Evolutionary conservation across 2,888 invertebrate species (phyloP).

Genomic region (Rhogogaster chlorosoma): DNA sequence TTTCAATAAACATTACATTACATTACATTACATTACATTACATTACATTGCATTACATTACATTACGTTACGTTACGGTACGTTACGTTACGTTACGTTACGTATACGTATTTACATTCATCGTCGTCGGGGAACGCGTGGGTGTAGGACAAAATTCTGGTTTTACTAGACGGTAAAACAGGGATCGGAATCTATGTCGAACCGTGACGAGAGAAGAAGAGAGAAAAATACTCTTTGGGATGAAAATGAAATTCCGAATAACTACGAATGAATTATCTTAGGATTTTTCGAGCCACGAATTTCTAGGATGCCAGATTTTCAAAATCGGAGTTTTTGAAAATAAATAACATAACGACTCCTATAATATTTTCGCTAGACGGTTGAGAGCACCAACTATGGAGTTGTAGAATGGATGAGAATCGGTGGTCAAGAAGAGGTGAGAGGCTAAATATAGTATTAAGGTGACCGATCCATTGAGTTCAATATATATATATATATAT

Average conservation of each 20-base stretch:
- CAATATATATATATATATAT: no score
- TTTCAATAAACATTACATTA: constrained; percentile 23
- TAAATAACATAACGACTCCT: not conserved
- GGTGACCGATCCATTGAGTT: constrained; percentile 26
- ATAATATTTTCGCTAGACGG: not conserved
- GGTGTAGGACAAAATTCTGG: no score
- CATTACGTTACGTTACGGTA: not conserved
- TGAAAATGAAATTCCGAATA: no score
- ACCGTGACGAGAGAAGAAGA: no score
- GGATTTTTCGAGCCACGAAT: no score
- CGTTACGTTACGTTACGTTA: not conserved
- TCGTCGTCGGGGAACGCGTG: no score
- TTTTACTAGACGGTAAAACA: no score
- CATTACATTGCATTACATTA: not conserved
- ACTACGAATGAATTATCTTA: no score
- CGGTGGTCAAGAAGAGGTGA: constrained; percentile 1
- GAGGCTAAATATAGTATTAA: constrained; percentile 43
- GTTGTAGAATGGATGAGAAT: not conserved
- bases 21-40: not conserved
- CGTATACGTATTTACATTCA: no score
- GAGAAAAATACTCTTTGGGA: no score
- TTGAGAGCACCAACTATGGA: no score
- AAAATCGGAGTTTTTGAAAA: not conserved
- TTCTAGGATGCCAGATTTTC: no score
- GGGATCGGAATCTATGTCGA: not conserved